Evolutionary conservation across 2,113 vertebrate genomes (phyloP), one percentile per base, ranked within the genome.

Genomic region (Tragelaphus strepsiceros): DNA sequence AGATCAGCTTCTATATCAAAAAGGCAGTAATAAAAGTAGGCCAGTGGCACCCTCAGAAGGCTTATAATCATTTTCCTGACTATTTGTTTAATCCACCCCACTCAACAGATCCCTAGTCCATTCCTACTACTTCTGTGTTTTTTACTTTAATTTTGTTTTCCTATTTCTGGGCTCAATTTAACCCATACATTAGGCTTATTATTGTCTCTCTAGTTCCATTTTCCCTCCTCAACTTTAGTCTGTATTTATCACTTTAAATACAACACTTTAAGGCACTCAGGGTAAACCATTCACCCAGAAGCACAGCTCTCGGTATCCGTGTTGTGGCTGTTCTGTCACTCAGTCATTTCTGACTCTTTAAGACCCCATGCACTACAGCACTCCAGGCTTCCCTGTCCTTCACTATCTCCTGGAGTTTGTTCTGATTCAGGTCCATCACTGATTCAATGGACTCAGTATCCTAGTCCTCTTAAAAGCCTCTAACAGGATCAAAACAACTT

Each of bases 401-500:
- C 22, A 43, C 39, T 43, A 1, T 43, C 12, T 43, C 71, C 71
- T 43, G 22, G 39, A 43, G 22, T 17, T 26, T 43, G 39, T 19
- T 74, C 71, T 43, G 71, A 74, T 24, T 74, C 71, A 43, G 7
- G 35, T 74, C 21, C 35, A 43, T 43, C 71, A 77, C 35, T 43
- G 35, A 77, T 39, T 77, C 22, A 43, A 43, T 24, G 71, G 39
- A 74, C 32, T 84, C 80, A 58, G 71, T 26, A 87, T 53, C 13
- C 51, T 85, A n/a, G 46, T 93, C 90, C 88, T 93, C 62, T 74
- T 78, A 80, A 94, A 96, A 83, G 67, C 32, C 6, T 35, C 71
- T 35, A 77, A 78, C 35, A 39, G 83, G 87, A 91, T 84, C 92
- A 88, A 96, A 96, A 93, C 39, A 92, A 89, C 61, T 59, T 56